Base-by-base conservation (phyloP, 2,113 vertebrate genomes). In the Triplophysa tibetana region DNA sequence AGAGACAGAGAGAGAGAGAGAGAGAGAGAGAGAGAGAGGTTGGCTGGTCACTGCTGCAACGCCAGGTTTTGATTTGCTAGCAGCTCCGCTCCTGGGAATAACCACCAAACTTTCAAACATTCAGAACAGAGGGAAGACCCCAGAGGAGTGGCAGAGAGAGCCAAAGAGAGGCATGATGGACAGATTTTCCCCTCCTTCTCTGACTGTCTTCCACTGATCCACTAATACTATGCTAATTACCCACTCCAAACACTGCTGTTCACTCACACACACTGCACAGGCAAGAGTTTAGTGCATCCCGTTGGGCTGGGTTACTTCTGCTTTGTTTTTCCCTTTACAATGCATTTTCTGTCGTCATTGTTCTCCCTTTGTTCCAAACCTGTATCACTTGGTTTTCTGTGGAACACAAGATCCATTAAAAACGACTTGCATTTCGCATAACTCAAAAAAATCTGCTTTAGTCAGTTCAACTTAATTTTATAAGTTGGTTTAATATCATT, bases 51-150 rank as follows among this genome's bases (percentile, higher is more conserved):
- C 92, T 92, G 94, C 95, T 96, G 94, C 95, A 97, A 95, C 62
- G 95, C 95, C 95, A 95, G 96, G 97, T 95, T 96, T 94, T 96
- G 95, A 96, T 95, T 96, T 96, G 96, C 95, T 97, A 89, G 93
- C 89, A 93, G 93, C 92, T 91, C 86, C 88, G 90, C 96, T 94
- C 95, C 81, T 83, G 97, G 97, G 97, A 97, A 92, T 94, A 87
- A 86, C 84, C 82, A 90, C 90, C 93, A 97, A 98, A 98, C 94
- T 97, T 98, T 94, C 92, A 94, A 93, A 95, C 93, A 96, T 96
- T 96, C 89, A 88, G 86, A 84, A 79, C 79, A 84, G 86, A 89
- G 84, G 29, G 83, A 90, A 79, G 82, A 77, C 77, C 82, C 80
- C 62, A 33, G 79, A 74, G 72, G 70, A 74, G 70, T 77, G 75